Conservation (phyloP, 2,797 vertebrate genomes). For the Rhincodon typus region DNA sequence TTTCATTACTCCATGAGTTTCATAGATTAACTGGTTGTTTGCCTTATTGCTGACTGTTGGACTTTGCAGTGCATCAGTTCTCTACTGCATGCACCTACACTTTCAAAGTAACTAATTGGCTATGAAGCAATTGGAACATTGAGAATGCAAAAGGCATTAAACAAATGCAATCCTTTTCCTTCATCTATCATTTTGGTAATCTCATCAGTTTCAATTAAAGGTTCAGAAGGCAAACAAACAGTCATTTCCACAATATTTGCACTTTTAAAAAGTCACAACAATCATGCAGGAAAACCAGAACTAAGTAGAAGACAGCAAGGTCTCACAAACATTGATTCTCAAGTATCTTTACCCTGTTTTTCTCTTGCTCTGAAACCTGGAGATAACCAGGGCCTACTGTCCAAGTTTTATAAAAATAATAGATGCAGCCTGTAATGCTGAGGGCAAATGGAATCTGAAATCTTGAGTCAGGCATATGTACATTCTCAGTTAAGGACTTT, state of each 20-base stretch:
- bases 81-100: not conserved
- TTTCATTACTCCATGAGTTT: not conserved
- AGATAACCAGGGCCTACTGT: conserved; percentile 78
- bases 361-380: conserved; percentile 79
- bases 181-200: not conserved
- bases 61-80: not conserved
- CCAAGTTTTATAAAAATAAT: conserved; percentile 82
- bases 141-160: not conserved
- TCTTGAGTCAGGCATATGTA: conserved; percentile 59
- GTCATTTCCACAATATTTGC: not conserved
- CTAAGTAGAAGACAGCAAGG: not conserved
- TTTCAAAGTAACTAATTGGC: not conserved
- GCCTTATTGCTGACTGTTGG: not conserved
- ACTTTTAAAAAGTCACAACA: not conserved
- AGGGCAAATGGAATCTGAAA: conserved; percentile 67
- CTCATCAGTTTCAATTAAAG: not conserved
- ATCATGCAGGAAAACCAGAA: not conserved
- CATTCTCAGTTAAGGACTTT: conserved; percentile 54
- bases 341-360: conserved; percentile 67
- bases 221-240: not conserved
- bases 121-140: not conserved
- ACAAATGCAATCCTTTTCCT: not conserved
- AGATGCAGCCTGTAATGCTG: conserved; percentile 65
- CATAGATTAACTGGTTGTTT: not conserved
- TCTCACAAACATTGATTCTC: not conserved